A percentile compares a stretch with the other conserved stretches of the same genome.
phyloP scores from a whole-genome alignment of 2,888 invertebrate genomes.

The Ochropacha duplaris region DNA sequence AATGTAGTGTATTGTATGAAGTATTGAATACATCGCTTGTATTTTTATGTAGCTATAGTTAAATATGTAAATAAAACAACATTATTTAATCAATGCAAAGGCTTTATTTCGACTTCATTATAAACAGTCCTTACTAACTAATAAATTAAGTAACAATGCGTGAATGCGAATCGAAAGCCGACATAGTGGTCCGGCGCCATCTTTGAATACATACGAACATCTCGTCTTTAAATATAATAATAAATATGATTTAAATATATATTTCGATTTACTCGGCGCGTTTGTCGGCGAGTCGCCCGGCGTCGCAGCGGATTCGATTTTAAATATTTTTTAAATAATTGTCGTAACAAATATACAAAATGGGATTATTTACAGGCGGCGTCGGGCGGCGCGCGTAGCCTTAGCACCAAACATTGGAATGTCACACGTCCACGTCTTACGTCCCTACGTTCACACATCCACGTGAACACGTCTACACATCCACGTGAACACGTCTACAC shows the following conservation, averaged over 20 bases:
- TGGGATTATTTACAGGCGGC: constrained; percentile 43
- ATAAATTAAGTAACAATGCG: constrained; percentile 80
- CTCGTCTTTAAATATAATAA: constrained; percentile 45
- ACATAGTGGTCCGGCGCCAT: constrained; percentile 51
- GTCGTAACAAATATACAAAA: constrained; percentile 76
- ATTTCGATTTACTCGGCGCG: constrained; percentile 32
- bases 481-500: background rate
- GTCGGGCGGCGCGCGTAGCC: constrained; percentile 17
- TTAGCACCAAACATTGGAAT: constrained; percentile 39
- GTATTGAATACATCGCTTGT: constrained; percentile 4
- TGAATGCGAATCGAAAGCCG: constrained; percentile 64
- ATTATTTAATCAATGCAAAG: constrained; percentile 73
- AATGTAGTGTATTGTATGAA: too few species aligned
- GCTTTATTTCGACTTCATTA: constrained; percentile 73
- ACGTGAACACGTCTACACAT: background rate
- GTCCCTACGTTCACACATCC: background rate
- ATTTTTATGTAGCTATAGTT: background rate
- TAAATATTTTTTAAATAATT: constrained; percentile 19
- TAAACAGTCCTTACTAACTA: constrained; percentile 76
- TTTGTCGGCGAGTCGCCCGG: constrained; percentile 33
- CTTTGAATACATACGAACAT: constrained; percentile 43
- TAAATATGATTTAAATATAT: constrained; percentile 42
- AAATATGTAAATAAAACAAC: constrained; percentile 48
- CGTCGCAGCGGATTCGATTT: constrained; percentile 24
- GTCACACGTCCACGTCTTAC: constrained; percentile 23